A percentile compares a stretch with the other conserved stretches of the same genome.
These are phyloP conservation scores for Carettochelys insculpta DNA, from an alignment of 2,113 vertebrate genomes.

Conservation along the genomic window DNA sequence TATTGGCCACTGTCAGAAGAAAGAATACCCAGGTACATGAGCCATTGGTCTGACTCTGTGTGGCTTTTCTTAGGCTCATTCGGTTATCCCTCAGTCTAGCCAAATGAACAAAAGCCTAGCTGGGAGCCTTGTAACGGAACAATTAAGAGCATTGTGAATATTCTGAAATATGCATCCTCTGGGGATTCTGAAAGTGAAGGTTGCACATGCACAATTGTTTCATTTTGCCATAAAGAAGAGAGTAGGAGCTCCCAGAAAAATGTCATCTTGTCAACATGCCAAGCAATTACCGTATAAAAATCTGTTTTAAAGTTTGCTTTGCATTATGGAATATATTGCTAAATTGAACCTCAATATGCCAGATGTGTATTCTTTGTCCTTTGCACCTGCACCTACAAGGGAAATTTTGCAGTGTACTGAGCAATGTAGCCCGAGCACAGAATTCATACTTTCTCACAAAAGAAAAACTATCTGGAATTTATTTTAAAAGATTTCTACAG, in stretches of 20 bases:
- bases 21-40: too few relatives aligned
- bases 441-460: neutral
- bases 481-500: neutral
- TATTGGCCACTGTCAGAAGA: too few relatives aligned
- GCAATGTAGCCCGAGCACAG: neutral
- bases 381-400: neutral
- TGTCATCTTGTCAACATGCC: accelerated
- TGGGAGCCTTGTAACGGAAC: neutral
- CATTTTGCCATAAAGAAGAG: neutral
- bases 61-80: too few relatives aligned
- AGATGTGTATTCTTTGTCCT: neutral
- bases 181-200: neutral
- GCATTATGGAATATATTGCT: neutral
- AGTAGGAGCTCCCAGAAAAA: neutral
- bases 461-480: neutral
- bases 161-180: neutral
- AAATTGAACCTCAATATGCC: neutral
- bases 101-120: neutral
- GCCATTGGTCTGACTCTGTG: too few relatives aligned
- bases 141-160: neutral
- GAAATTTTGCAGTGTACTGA: neutral
- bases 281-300: neutral
- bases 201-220: neutral
- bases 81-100: neutral
- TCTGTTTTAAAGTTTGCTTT: neutral